A percentile compares a stretch with the other conserved stretches of the same genome.
phyloP scores from a whole-genome alignment of 2,888 invertebrate genomes.

The Agonopterix arenella region DNA sequence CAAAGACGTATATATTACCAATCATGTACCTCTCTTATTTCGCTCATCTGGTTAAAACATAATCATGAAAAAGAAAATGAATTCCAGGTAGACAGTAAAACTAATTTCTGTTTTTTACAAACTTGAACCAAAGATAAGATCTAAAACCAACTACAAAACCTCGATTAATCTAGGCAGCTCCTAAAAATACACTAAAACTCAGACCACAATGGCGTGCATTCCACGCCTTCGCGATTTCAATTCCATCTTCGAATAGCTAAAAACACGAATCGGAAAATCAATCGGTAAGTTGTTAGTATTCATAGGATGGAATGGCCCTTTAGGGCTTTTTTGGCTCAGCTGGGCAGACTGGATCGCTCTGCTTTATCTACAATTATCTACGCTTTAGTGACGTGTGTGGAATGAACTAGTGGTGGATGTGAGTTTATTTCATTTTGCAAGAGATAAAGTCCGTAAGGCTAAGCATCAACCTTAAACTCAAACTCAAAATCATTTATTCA shows the following conservation, averaged over 20 bases:
- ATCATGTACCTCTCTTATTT: too few relatives aligned
- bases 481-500: too few relatives aligned
- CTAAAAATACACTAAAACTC: constrained; percentile 17
- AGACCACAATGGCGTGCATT: not conserved
- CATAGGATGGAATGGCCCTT: constrained; percentile 30
- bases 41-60: too few relatives aligned
- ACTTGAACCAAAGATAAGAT: too few relatives aligned
- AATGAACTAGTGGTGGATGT: constrained; percentile 1
- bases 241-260: constrained; percentile 12
- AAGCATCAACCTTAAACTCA: too few relatives aligned
- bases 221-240: constrained; percentile 6
- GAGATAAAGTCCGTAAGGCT: too few relatives aligned
- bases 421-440: too few relatives aligned
- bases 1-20: too few relatives aligned
- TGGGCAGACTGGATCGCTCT: constrained; percentile 12
- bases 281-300: constrained; percentile 33
- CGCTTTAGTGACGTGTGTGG: constrained; percentile 14
- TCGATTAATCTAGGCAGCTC: constrained; percentile 9
- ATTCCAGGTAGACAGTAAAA: too few relatives aligned
- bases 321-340: constrained; percentile 34
- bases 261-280: constrained; percentile 24
- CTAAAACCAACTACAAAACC: too few relatives aligned
- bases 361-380: constrained; percentile 26
- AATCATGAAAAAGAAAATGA: too few relatives aligned
- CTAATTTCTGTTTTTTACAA: too few relatives aligned